These are phyloP conservation scores for Alectura lathami DNA, from an alignment of 2,113 vertebrate genomes.

Conservation along the genomic window DNA sequence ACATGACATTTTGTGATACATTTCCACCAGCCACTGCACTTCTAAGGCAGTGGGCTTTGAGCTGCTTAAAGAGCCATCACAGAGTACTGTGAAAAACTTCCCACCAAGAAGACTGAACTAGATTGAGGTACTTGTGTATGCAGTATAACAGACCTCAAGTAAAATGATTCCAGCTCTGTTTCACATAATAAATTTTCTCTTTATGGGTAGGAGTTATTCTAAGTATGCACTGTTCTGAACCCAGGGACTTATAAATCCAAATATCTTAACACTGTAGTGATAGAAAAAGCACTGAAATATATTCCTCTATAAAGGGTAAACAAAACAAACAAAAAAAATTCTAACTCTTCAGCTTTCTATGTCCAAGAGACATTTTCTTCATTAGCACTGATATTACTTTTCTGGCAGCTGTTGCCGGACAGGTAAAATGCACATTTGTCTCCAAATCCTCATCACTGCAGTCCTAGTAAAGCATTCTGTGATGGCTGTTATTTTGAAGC, in stretches of 20 bases:
- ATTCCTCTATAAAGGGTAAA: neutral
- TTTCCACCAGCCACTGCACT: neutral
- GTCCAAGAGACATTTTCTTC: neutral
- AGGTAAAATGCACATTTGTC: neutral
- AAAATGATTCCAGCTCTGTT: neutral
- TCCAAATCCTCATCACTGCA: neutral
- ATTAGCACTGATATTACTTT: neutral
- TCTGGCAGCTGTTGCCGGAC: neutral
- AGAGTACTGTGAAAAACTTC: neutral
- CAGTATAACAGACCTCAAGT: neutral
- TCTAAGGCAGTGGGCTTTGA: neutral
- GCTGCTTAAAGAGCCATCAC: neutral
- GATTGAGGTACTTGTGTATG: neutral
- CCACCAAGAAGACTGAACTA: neutral
- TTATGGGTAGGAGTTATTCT: neutral
- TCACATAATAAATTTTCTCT: neutral
- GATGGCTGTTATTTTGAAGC: neutral
- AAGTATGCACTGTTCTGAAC: neutral
- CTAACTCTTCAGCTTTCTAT: neutral
- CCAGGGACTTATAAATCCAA: neutral
- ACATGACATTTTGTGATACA: neutral
- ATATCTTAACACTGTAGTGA: neutral
- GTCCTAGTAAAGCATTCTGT: neutral
- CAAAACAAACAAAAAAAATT: neutral
- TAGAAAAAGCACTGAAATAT: neutral